Conservation (phyloP, 2,797 vertebrate genomes). For the Tokudaia tokunoshimensis region DNA sequence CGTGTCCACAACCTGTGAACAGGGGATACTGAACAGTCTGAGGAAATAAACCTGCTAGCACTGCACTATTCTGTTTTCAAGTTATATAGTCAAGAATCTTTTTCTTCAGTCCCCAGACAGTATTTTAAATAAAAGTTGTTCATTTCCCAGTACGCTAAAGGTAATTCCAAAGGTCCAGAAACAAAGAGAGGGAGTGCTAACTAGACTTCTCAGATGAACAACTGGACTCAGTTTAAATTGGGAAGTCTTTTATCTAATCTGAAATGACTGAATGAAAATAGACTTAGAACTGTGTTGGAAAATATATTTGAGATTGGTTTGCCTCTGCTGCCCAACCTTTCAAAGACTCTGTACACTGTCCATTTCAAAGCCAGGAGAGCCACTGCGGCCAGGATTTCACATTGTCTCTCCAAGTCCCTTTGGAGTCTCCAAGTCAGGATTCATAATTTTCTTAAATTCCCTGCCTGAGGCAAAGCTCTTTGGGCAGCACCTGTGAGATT, state of each 20-base stretch:
- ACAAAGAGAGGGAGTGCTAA: not conserved
- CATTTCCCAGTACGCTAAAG: not conserved
- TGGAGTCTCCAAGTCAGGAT: not conserved
- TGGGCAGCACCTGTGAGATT: not conserved
- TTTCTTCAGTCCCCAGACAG: not conserved
- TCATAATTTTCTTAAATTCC: conserved; percentile 35
- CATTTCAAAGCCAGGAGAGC: not conserved
- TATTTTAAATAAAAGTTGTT: conserved; percentile 45
- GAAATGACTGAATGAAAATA: conserved; percentile 34
- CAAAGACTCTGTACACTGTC: not conserved
- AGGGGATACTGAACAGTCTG: not conserved
- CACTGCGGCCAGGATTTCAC: not conserved
- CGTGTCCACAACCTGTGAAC: not conserved
- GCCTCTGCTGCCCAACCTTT: not conserved
- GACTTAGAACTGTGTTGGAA: not conserved
- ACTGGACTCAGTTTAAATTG: conserved; percentile 10
- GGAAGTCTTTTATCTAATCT: conserved; percentile 25
- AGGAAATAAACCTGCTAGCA: not conserved
- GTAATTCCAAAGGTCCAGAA: not conserved
- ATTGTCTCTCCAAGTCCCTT: not conserved
- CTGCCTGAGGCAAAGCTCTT: not conserved
- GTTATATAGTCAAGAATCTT: not conserved
- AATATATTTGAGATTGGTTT: conserved; percentile 35
- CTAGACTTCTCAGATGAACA: not conserved
- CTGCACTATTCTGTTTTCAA: not conserved